A percentile compares a stretch with the other conserved stretches of the same genome.
phyloP scores from a whole-genome alignment of 2,888 invertebrate genomes.

The Danaus chrysippus region DNA sequence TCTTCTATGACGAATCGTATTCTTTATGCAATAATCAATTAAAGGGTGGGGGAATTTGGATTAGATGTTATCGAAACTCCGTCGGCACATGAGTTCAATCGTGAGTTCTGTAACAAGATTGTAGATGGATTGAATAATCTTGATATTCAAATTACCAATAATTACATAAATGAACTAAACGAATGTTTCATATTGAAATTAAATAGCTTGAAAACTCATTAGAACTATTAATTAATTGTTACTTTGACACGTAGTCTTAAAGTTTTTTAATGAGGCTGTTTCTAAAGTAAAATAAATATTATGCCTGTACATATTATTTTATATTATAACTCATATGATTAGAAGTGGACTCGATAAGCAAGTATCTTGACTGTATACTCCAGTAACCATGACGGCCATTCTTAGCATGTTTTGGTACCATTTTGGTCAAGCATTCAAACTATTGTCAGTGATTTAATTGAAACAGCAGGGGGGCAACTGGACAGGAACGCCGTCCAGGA shows the following conservation, averaged over 20 bases:
- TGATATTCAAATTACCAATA: conserved; percentile 38
- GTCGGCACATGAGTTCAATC: conserved; percentile 70
- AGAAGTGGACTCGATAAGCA: conserved; percentile 14
- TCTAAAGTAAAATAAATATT: too few species aligned
- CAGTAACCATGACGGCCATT: conserved; percentile 40
- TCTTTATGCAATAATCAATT: conserved; percentile 76
- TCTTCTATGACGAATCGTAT: conserved; percentile 66
- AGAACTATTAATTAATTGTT: too few species aligned
- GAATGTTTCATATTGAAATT: too few species aligned
- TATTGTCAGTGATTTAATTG: conserved; percentile 78
- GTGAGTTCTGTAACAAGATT: conserved; percentile 65
- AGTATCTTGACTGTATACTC: conserved; percentile 47
- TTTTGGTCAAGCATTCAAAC: conserved; percentile 67
- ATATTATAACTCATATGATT: not conserved
- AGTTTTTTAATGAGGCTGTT: too few species aligned
- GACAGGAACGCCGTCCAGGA: conserved; percentile 53
- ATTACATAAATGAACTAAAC: too few species aligned
- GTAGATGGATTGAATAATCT: conserved; percentile 37
- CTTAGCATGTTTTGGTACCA: conserved; percentile 65
- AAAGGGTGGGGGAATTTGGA: conserved; percentile 72
- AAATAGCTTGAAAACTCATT: too few species aligned
- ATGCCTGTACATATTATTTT: too few species aligned
- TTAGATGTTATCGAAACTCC: conserved; percentile 70
- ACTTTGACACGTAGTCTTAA: too few species aligned
- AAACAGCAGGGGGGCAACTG: conserved; percentile 70